Base-by-base conservation (phyloP, 2,888 invertebrate genomes). In the Drosophila ustulata region DNA sequence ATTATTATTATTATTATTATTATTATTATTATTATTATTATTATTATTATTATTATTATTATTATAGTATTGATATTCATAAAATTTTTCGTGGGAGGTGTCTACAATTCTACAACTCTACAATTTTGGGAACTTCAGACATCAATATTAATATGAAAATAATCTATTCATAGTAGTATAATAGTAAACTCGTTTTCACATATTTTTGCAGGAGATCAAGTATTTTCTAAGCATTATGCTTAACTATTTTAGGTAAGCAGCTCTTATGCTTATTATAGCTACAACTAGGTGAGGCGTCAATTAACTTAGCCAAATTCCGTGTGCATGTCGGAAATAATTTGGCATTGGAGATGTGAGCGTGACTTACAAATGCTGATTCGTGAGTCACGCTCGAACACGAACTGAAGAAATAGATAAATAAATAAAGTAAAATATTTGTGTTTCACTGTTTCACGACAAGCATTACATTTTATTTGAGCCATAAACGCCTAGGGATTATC, bases 241-340 rank as follows among this genome's bases (percentile, higher is more conserved):
- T 32, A 25, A n/a, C 23, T 9, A 6, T 56, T 45, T n/a, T 3
- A 3, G 4, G 25, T 45, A 45, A 56, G 32, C 45, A 25, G 5
- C 32, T 32, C 45, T 26, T 45, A 32, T 45, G 45, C 25, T 34
- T 25, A 18, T 56, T 53, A 32, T 23, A 50, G 51, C 46, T 37
- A 2, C 73, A 47, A 13, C 45, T 56, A 37, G 67, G 59, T 47
- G 46, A 47, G 59, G 55, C 59, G 47, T 9, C 55, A 66, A 73
- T 74, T 73, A 66, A 59, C 39, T 52, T 47, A 23, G 43, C 41
- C 37, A 32, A 23, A 51, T 80, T 79, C 63, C 67, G 49, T 57
- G 39, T 64, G 77, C 87, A 72, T 76, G 80, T 43, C 77, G 80
- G 80, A 80, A 68, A 52, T 66, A 51, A 64, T 66, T 68, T 66